Conservation (phyloP, 2,797 vertebrate genomes). For the Yasuhikotakia modesta region DNA sequence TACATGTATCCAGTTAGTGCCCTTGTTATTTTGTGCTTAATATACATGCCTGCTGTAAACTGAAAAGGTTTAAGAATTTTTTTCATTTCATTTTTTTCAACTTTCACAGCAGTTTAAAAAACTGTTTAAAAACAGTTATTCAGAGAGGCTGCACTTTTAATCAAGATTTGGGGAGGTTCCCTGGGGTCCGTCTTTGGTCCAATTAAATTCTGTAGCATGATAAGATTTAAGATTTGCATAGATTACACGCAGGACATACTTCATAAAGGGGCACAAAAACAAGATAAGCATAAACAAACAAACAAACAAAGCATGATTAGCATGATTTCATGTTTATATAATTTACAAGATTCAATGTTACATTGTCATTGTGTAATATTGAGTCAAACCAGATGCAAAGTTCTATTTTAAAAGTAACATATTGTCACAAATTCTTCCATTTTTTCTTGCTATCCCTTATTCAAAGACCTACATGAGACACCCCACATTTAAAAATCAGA, state of each 20-base stretch:
- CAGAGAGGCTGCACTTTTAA: not conserved
- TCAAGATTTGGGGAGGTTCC: conserved; percentile 4
- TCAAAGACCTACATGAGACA: not conserved
- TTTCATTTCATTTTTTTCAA: no score
- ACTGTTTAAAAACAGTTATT: not conserved
- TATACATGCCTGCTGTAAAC: not conserved
- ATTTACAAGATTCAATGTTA: not conserved
- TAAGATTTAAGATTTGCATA: not conserved
- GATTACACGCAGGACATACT: conserved; percentile 11
- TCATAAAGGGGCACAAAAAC: not conserved
- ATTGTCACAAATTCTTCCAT: not conserved
- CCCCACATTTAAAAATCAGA: not conserved
- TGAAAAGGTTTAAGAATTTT: not conserved
- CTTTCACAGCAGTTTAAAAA: not conserved
- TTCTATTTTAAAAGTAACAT: not conserved
- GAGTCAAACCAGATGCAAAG: not conserved
- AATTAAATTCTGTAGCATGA: not conserved
- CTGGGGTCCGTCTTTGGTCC: conserved; percentile 16
- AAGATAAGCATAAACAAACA: not conserved
- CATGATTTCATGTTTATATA: not conserved
- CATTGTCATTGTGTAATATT: not conserved
- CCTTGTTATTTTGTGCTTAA: not conserved
- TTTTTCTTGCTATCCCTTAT: not conserved
- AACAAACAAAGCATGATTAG: not conserved
- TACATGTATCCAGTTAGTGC: not conserved